Evolutionary conservation across 2,888 invertebrate species (phyloP).

Genomic region (Conus canariensis): DNA sequence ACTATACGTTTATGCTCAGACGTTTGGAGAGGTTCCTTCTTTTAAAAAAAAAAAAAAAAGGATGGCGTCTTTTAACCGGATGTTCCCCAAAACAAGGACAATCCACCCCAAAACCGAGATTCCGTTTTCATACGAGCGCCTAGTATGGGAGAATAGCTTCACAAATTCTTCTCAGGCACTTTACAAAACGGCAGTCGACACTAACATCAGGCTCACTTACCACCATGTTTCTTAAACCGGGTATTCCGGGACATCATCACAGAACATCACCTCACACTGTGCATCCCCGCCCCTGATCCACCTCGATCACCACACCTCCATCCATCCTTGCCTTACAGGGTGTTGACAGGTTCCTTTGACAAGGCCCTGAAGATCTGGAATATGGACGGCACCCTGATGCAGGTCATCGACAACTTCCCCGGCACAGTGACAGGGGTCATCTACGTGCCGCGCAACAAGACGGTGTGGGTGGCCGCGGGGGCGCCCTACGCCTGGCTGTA

Average conservation of each 20-base stretch:
- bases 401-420: conserved; percentile 74
- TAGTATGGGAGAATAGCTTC: no score
- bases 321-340: conserved; percentile 59
- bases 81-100: no score
- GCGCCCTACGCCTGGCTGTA: conserved; percentile 73
- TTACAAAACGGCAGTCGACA: neutral
- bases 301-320: neutral
- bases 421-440: conserved; percentile 75
- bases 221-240: no score
- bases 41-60: no score
- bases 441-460: conserved; percentile 76
- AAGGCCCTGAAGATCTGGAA: conserved; percentile 78
- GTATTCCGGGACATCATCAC: no score
- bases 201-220: no score
- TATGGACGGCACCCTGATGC: conserved; percentile 76
- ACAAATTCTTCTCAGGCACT: neutral
- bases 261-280: neutral
- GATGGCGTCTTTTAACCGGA: no score
- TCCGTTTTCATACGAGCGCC: no score
- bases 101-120: no score
- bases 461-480: conserved; percentile 77
- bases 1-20: no score
- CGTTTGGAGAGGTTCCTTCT: no score
- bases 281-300: neutral
- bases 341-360: conserved; percentile 78